These are phyloP conservation scores for Struthio camelus DNA, from an alignment of 2,113 vertebrate species.

Conservation along the genomic window DNA sequence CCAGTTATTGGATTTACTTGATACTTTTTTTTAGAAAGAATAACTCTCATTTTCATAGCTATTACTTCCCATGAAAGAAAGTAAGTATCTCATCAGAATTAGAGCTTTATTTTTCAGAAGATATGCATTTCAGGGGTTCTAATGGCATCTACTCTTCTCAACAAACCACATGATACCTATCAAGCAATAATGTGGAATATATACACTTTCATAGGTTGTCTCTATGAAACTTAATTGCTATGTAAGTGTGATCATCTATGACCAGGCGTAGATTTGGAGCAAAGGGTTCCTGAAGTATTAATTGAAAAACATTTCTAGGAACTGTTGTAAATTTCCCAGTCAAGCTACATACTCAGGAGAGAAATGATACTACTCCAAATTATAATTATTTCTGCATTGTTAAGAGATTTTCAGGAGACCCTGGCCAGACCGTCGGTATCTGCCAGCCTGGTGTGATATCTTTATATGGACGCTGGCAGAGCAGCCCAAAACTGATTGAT, in stretches of 20 bases:
- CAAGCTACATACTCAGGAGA: background rate
- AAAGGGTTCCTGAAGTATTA: background rate
- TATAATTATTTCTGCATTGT: background rate
- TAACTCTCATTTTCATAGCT: background rate
- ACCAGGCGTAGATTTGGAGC: background rate
- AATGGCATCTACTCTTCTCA: background rate
- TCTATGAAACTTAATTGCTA: background rate
- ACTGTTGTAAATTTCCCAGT: background rate
- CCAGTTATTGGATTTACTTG: background rate
- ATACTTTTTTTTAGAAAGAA: background rate
- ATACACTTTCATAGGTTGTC: background rate
- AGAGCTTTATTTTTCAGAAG: background rate
- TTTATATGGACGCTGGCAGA: background rate
- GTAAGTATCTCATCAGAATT: background rate
- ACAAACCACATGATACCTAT: background rate
- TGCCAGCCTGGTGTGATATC: background rate
- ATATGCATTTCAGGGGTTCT: background rate
- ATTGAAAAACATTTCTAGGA: background rate
- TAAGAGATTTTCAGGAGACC: background rate
- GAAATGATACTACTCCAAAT: background rate
- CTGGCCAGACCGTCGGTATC: background rate
- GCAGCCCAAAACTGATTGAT: background rate
- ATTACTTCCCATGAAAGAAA: background rate
- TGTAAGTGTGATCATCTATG: background rate
- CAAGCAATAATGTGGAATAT: background rate